phyloP scores from a whole-genome alignment of 2,797 vertebrate genomes.

The Pampus argenteus region DNA sequence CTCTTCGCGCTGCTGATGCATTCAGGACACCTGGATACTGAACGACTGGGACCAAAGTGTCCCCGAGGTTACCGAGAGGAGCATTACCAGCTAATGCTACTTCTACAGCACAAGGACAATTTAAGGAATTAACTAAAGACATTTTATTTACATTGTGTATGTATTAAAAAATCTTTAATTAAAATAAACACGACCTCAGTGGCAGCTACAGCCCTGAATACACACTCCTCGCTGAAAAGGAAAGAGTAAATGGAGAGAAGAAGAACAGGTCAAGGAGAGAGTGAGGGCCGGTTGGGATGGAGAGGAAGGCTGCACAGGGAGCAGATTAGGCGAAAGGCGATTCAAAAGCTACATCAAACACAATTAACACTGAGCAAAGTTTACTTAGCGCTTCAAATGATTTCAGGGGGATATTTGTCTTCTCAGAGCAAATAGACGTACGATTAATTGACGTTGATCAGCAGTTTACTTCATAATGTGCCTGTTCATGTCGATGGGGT shows the following conservation, averaged over 20 bases:
- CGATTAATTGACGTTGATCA: constrained; percentile 35
- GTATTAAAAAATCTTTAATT: too few species aligned
- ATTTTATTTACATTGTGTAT: too few species aligned
- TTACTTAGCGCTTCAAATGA: constrained; percentile 41
- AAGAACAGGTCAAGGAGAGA: constrained; percentile 18
- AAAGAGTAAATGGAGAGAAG: not conserved
- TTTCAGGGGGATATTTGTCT: constrained; percentile 35
- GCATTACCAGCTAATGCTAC: too few species aligned
- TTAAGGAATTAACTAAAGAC: too few species aligned
- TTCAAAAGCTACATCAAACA: constrained; percentile 56
- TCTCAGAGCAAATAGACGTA: constrained; percentile 23
- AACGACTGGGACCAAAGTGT: too few species aligned
- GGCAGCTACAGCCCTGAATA: too few species aligned
- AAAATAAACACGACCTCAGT: not conserved
- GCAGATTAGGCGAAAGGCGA: constrained; percentile 6
- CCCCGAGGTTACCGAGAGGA: too few species aligned
- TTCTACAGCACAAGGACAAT: too few species aligned
- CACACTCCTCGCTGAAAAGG: too few species aligned
- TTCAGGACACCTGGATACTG: not conserved
- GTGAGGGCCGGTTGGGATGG: not conserved
- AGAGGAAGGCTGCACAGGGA: constrained; percentile 1
- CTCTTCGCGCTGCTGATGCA: not conserved
- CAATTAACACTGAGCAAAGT: constrained; percentile 57
- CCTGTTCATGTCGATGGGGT: constrained; percentile 44
- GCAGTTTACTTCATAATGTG: constrained; percentile 42